Evolutionary conservation across 2,797 vertebrate genomes (phyloP).

Genomic region (Oryzias sinensis): DNA sequence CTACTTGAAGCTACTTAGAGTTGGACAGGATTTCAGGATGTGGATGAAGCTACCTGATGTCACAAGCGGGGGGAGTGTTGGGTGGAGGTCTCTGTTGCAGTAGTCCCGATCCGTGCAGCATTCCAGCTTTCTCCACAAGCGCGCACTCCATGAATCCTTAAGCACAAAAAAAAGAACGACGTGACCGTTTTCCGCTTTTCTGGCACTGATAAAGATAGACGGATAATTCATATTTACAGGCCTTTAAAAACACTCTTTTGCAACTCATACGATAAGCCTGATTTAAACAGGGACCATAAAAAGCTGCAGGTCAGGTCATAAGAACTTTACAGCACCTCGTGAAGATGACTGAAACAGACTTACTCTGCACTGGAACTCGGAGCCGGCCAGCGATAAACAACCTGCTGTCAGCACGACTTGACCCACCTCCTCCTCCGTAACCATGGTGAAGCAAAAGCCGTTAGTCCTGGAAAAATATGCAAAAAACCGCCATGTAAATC

Average conservation of each 20-base stretch:
- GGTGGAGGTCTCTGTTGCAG: slow-evolving; percentile 91
- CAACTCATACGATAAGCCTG: slow-evolving; percentile 8
- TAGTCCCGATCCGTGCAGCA: slow-evolving; percentile 92
- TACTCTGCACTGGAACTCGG: slow-evolving; percentile 96
- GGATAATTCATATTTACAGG: slow-evolving; percentile 11
- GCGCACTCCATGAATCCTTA: slow-evolving; percentile 88
- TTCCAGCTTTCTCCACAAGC: slow-evolving; percentile 85
- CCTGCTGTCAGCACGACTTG: slow-evolving; percentile 84
- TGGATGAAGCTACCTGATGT: slow-evolving; percentile 77
- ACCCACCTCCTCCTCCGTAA: slow-evolving; percentile 90
- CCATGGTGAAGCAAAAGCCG: slow-evolving; percentile 96
- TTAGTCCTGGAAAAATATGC: slow-evolving; percentile 82
- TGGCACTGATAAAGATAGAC: slow-evolving; percentile 1
- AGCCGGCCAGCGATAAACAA: slow-evolving; percentile 88
- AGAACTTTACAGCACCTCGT: slow-evolving; percentile 32
- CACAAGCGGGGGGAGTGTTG: slow-evolving; percentile 86
- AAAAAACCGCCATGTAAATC: slow-evolving; percentile 10
- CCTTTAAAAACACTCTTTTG: slow-evolving; percentile 13
- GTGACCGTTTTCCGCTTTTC: not conserved
- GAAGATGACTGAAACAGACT: slow-evolving; percentile 38
- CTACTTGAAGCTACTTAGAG: slow-evolving; percentile 36
- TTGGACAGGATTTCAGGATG: slow-evolving; percentile 38
- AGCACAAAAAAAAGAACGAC: slow-evolving; percentile 13
- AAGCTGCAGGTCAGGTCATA: slow-evolving; percentile 22
- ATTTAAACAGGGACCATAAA: slow-evolving; percentile 38